Evolutionary conservation across 2,113 vertebrate genomes (phyloP).

Genomic region (Halichoeres trimaculatus): DNA sequence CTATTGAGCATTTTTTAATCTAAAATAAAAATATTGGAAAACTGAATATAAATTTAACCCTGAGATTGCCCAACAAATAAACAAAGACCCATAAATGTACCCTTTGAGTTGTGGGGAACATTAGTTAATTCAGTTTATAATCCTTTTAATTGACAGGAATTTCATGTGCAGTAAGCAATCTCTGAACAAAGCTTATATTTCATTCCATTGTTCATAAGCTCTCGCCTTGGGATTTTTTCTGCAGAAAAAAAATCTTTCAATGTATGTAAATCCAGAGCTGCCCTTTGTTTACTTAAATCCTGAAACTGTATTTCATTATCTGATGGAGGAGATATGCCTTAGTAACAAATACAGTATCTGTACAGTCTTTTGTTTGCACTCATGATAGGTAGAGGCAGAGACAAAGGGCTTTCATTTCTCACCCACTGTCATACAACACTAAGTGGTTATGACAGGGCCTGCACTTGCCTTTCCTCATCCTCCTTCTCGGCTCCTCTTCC

Average conservation of each 20-base stretch:
- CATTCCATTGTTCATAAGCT: conserved; percentile 32
- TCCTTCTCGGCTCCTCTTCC: conserved; percentile 39
- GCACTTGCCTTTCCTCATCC: conserved; percentile 52
- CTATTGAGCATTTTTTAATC: too few relatives aligned
- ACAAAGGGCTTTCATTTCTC: conserved; percentile 78
- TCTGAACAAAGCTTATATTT: conserved; percentile 11
- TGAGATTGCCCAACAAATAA: not conserved
- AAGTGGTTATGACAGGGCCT: conserved; percentile 70
- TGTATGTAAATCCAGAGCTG: conserved; percentile 56
- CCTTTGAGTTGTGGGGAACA: not conserved
- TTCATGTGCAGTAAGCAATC: conserved; percentile 17
- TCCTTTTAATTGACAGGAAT: conserved; percentile 19
- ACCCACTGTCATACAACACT: conserved; percentile 63
- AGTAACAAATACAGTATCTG: conserved; percentile 24
- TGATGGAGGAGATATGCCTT: conserved; percentile 43
- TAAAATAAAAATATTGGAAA: too few relatives aligned
- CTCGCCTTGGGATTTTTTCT: not conserved
- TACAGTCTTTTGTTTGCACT: conserved; percentile 61
- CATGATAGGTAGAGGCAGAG: conserved; percentile 61
- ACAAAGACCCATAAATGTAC: not conserved
- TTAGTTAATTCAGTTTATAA: not conserved
- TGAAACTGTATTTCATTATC: conserved; percentile 50
- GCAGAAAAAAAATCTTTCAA: conserved; percentile 4
- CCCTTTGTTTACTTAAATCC: conserved; percentile 50
- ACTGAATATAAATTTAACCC: too few relatives aligned